Evolutionary conservation across 2,797 vertebrate genomes (phyloP).

Genomic region (Darevskia mixta): DNA sequence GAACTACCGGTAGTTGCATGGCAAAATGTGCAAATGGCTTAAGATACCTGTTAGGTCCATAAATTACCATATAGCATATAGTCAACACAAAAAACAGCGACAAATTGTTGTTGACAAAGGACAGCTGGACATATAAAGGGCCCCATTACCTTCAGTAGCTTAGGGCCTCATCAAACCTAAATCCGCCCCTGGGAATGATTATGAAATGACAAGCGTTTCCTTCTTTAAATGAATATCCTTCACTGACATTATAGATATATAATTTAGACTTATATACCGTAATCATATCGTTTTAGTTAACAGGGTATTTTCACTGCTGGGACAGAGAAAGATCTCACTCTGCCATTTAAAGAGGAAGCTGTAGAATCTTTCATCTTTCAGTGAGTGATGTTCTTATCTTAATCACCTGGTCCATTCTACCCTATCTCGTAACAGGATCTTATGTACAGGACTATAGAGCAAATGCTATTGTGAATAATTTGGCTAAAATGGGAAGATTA

Average conservation of each 20-base stretch:
- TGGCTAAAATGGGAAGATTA: neutral
- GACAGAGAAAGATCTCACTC: conserved; percentile 4
- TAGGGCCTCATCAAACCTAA: too few relatives aligned
- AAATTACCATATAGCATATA: too few relatives aligned
- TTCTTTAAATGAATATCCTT: conserved; percentile 32
- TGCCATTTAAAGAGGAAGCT: neutral
- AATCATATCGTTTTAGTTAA: conserved; percentile 49
- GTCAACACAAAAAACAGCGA: too few relatives aligned
- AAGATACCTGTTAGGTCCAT: too few relatives aligned
- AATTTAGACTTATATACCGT: neutral
- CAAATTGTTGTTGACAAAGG: too few relatives aligned
- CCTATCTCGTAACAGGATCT: neutral
- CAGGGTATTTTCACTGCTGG: conserved; percentile 35
- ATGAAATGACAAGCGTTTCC: conserved; percentile 37
- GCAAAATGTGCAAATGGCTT: too few relatives aligned
- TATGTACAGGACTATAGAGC: neutral
- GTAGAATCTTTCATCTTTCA: neutral
- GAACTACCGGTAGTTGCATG: too few relatives aligned
- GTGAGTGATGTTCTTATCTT: neutral
- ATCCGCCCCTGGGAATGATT: neutral
- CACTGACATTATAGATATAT: conserved; percentile 37
- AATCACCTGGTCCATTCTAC: neutral
- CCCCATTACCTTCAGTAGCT: too few relatives aligned
- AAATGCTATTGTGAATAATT: neutral
- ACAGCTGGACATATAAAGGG: too few relatives aligned